phyloP scores from a whole-genome alignment of 2,797 vertebrate genomes.

The Pyrocephalus nanus region DNA sequence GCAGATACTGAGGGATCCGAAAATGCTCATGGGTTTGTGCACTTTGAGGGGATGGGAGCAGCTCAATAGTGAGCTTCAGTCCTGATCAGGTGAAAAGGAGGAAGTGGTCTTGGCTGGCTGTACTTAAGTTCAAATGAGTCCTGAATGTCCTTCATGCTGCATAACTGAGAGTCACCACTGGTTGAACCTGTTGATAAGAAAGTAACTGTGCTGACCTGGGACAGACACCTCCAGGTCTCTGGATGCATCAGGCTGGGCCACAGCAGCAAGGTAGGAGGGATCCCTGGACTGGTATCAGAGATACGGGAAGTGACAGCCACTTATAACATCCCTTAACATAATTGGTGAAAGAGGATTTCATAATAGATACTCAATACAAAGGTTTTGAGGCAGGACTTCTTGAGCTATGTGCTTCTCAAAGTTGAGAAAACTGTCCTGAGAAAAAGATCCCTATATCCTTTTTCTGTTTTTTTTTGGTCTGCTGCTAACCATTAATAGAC shows the following conservation, averaged over 20 bases:
- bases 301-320: not conserved
- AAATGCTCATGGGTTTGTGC: not conserved
- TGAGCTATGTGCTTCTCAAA: not conserved
- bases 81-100: not conserved
- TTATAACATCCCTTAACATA: not conserved
- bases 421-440: not conserved
- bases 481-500: not conserved
- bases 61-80: not conserved
- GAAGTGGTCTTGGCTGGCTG: not conserved
- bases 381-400: not conserved
- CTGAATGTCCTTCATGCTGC: not conserved
- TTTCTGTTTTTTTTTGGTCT: not conserved
- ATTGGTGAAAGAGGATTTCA: not conserved
- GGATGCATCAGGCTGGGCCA: rapidly evolving
- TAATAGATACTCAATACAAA: not conserved
- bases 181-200: not conserved
- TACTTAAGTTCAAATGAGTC: not conserved
- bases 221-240: not conserved
- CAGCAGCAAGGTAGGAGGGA: not conserved
- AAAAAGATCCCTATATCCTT: not conserved
- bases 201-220: not conserved
- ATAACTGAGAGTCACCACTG: not conserved
- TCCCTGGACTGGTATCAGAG: not conserved
- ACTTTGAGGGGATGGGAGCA: not conserved
- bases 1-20: not conserved